A percentile compares a stretch with the other conserved stretches of the same genome.
Evolutionary conservation across 2,888 invertebrate species (phyloP).

Genomic region (Drosophila flavopinicola): DNA sequence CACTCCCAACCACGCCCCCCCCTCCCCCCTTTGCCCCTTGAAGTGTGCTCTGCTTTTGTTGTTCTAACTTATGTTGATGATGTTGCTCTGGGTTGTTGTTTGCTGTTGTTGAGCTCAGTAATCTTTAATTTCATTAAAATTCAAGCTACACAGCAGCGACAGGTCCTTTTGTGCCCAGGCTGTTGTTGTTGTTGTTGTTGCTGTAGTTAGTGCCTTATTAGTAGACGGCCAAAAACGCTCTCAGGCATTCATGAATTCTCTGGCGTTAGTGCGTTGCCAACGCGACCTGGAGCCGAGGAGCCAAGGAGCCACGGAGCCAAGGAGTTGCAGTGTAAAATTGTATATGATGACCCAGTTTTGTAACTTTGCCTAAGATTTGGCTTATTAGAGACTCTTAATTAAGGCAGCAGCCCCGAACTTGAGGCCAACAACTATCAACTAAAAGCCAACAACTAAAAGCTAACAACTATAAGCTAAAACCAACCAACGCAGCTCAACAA

Average conservation of each 20-base stretch:
- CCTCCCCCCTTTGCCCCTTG: neutral
- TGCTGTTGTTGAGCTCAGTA: constrained; percentile 55
- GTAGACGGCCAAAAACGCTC: constrained; percentile 50
- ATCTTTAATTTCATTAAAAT: constrained; percentile 75
- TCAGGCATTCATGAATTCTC: constrained; percentile 74
- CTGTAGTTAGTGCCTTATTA: constrained; percentile 64
- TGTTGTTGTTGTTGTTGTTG: constrained; percentile 22
- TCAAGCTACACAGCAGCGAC: constrained; percentile 50
- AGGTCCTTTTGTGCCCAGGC: constrained; percentile 37
- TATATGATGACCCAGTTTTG: constrained; percentile 29
- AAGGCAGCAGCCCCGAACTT: constrained; percentile 15
- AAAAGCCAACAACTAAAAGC: neutral
- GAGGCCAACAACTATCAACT: constrained; percentile 1
- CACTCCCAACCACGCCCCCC: too few species aligned
- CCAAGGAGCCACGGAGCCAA: neutral
- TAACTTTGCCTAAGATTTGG: constrained; percentile 14
- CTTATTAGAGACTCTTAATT: constrained; percentile 27
- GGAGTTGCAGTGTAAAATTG: constrained; percentile 7
- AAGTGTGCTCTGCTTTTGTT: constrained; percentile 22
- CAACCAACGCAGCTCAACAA: neutral
- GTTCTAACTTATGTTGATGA: constrained; percentile 32
- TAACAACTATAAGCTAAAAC: neutral
- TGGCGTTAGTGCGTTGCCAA: constrained; percentile 58
- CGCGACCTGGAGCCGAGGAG: neutral
- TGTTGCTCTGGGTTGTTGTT: constrained; percentile 18